Evolutionary conservation across 2,888 invertebrate species (phyloP).

Genomic region (Calliphora vomitoria): DNA sequence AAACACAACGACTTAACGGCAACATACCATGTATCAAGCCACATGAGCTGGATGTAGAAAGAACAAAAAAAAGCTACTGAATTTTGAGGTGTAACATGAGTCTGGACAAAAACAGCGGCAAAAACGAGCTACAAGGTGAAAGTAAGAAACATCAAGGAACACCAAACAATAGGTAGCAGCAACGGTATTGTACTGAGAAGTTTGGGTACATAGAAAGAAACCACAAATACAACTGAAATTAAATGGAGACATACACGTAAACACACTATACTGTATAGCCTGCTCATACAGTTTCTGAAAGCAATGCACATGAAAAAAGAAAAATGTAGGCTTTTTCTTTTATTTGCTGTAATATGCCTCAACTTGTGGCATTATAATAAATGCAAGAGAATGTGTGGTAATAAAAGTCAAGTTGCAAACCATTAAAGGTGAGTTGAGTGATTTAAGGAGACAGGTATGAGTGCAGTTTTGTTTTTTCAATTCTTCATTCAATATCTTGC

Average conservation of each 20-base stretch:
- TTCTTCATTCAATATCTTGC: neutral
- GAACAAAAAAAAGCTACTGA: constrained; percentile 21
- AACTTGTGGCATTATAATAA: constrained; percentile 63
- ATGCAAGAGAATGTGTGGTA: constrained; percentile 35
- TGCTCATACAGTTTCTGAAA: neutral
- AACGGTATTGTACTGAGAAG: neutral
- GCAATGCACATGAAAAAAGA: constrained; percentile 2
- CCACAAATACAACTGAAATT: constrained; percentile 48
- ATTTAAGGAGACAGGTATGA: neutral
- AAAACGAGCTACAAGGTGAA: neutral
- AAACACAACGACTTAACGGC: constrained; percentile 63
- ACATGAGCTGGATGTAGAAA: constrained; percentile 47
- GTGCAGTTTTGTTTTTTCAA: neutral
- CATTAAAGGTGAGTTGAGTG: constrained; percentile 12
- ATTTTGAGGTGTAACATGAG: constrained; percentile 35
- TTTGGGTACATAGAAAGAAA: neutral
- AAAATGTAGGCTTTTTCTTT: constrained; percentile 18
- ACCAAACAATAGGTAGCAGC: constrained; percentile 46
- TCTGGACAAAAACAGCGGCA: constrained; percentile 35
- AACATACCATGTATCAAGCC: constrained; percentile 37
- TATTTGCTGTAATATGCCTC: constrained; percentile 51
- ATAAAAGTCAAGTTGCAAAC: constrained; percentile 45
- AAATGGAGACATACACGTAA: constrained; percentile 19
- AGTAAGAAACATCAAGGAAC: neutral
- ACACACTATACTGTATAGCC: neutral